phyloP scores from a whole-genome alignment of 1,140 invertebrate genomes.

The Hycleus cichorii region DNA sequence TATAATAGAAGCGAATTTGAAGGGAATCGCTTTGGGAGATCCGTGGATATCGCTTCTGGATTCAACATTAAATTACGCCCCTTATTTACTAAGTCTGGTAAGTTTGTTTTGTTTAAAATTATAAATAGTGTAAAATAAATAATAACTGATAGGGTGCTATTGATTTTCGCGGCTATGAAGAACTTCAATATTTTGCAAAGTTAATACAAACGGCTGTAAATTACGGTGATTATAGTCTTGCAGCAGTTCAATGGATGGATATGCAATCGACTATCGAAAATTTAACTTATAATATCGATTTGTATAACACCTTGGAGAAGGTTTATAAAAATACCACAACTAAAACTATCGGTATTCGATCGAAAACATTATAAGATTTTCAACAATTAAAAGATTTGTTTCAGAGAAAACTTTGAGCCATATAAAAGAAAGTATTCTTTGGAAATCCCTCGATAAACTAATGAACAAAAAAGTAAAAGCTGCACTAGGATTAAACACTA shows the following conservation, averaged over 20 bases:
- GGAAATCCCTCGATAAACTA: constrained; percentile 33
- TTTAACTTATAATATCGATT: no score
- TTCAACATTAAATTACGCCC: constrained; percentile 70
- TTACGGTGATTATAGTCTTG: constrained; percentile 46
- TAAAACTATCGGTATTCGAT: no score
- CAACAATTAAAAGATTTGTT: no score
- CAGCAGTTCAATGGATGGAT: constrained; percentile 55
- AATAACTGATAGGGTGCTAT: constrained; percentile 48
- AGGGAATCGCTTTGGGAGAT: constrained; percentile 73
- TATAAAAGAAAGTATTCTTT: no score
- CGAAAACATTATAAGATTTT: no score
- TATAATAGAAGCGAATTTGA: constrained; percentile 61
- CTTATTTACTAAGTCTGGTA: constrained; percentile 64
- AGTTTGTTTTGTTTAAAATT: constrained; percentile 27
- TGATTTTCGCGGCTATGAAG: constrained; percentile 50
- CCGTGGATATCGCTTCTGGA: constrained; percentile 82
- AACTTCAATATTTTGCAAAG: constrained; percentile 46
- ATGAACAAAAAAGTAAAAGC: constrained; percentile 66
- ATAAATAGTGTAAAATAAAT: not conserved
- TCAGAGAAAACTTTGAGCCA: constrained; percentile 23
- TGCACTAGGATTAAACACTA: constrained; percentile 52
- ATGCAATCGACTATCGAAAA: constrained; percentile 34
- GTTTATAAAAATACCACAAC: no score
- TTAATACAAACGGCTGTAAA: constrained; percentile 48
- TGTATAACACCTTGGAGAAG: no score